phyloP scores from a whole-genome alignment of 2,888 invertebrate species.

The Pterobdella sp. region DNA sequence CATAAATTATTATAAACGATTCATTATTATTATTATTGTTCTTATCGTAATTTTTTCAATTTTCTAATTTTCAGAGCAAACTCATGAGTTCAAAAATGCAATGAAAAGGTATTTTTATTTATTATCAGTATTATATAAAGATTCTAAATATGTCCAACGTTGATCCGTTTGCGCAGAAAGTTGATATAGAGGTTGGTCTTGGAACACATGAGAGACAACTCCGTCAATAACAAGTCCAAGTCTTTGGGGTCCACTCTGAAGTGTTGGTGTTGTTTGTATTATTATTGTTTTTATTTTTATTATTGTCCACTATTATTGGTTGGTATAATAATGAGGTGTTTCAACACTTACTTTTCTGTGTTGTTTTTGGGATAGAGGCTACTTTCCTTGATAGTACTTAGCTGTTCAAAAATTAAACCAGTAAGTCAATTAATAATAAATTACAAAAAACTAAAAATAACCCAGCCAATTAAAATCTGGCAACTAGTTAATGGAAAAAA shows the following conservation, averaged over 20 bases:
- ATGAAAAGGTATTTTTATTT: no score
- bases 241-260: constrained; percentile 65
- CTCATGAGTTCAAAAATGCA: no score
- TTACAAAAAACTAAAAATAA: not conserved
- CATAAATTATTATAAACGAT: not conserved
- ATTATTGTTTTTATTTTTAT: not conserved
- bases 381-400: constrained; percentile 41
- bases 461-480: no score
- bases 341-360: no score
- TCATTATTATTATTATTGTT: constrained; percentile 4
- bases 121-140: no score
- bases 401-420: constrained; percentile 37
- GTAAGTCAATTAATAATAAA: constrained; percentile 15
- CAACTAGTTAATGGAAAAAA: no score
- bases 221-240: constrained; percentile 76
- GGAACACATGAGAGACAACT: constrained; percentile 82
- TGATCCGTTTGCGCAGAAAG: constrained; percentile 67
- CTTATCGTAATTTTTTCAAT: constrained; percentile 16
- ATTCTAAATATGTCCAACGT: constrained; percentile 39
- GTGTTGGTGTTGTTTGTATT: not conserved
- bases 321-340: no score
- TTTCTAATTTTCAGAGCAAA: no score
- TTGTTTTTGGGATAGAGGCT: not conserved
- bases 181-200: constrained; percentile 80
- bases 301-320: no score